A percentile compares a stretch with the other conserved stretches of the same genome.
phyloP scores from a whole-genome alignment of 2,797 vertebrate species.

The Eutrigla gurnardus region DNA sequence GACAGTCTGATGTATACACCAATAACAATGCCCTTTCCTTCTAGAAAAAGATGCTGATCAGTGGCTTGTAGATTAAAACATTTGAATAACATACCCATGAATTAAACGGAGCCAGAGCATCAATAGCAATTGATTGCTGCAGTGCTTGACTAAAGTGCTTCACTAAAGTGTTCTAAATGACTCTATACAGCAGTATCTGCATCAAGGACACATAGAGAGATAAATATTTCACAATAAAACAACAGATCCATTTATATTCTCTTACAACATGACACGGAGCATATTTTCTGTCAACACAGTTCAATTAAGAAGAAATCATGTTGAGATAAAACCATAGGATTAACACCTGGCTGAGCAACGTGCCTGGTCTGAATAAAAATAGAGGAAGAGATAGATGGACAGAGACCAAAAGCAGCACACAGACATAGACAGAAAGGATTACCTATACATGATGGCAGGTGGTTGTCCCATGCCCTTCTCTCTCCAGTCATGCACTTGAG shows the following conservation, averaged over 20 bases:
- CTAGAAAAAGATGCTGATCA: constrained; percentile 26
- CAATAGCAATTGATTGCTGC: constrained; percentile 26
- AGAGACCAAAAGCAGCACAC: background rate
- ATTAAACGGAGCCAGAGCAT: constrained; percentile 18
- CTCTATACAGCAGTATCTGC: constrained; percentile 24
- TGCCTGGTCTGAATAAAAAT: constrained; percentile 55
- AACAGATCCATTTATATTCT: constrained; percentile 53
- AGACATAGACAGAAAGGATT: constrained; percentile 42
- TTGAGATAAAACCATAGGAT: constrained; percentile 68
- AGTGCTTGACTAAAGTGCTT: background rate
- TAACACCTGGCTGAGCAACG: constrained; percentile 60
- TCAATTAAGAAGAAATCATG: constrained; percentile 71
- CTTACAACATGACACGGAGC: constrained; percentile 50
- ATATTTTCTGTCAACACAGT: constrained; percentile 52
- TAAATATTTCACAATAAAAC: constrained; percentile 62
- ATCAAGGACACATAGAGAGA: constrained; percentile 48
- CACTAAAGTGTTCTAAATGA: constrained; percentile 24
- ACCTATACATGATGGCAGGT: constrained; percentile 96
- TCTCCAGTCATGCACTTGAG: constrained; percentile 97
- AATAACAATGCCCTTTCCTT: constrained; percentile 35
- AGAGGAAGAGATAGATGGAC: constrained; percentile 4
- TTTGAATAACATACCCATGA: constrained; percentile 9
- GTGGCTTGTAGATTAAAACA: constrained; percentile 32
- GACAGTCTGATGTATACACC: constrained; percentile 19
- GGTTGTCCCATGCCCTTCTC: constrained; percentile 95